Base-by-base conservation (phyloP, 2,797 vertebrate species). In the Calcarius lapponicus region DNA sequence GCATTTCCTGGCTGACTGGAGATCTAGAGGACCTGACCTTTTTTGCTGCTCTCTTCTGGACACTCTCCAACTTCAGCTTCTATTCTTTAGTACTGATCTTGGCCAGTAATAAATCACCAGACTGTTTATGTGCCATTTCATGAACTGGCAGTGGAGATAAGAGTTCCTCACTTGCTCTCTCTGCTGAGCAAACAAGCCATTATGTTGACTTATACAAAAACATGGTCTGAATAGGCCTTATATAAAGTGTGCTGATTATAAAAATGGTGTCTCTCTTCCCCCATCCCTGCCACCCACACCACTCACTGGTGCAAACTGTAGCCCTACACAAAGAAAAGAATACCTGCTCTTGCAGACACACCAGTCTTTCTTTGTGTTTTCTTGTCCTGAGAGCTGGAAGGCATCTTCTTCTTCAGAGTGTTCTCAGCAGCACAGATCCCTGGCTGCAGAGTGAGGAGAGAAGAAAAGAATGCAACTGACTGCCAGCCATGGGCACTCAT, bases 371-470 rank as follows among this genome's bases (percentile, higher is more conserved):
- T 28, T 17, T 69, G 82, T 20, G 5, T 31, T 69, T 64, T 92
- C 74, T 93, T 93, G 73, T 96, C 93, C 82, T 95, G 94, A 89
- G 28, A 61, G 43, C 7, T 81, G 21, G 91, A 80, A 85, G 54
- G 47, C 17, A 28, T 36, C 17, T 19, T 86, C 62, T 65, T 96
- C 93, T 80, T 93, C 78, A 38, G 10, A 43, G n/a, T 11, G 60
- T 17, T 91, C 88, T 92, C 95, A 60, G 43, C 38, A 76, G 50
- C 40, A 66, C 42, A 29, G 34, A 16, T 26, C 60, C 18, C 45
- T 86, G 76, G 92, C 98, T 98, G 91, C 58, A 95, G 94, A 17
- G 28, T 16, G 47, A 92, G 54, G 34, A 86, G 40, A 92, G 74
- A 96, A 95, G 71, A 54, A 73, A 84, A 85, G 43, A 94, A 86